Conservation (phyloP, 2,888 invertebrate genomes). For the Leptopilina myrica region DNA sequence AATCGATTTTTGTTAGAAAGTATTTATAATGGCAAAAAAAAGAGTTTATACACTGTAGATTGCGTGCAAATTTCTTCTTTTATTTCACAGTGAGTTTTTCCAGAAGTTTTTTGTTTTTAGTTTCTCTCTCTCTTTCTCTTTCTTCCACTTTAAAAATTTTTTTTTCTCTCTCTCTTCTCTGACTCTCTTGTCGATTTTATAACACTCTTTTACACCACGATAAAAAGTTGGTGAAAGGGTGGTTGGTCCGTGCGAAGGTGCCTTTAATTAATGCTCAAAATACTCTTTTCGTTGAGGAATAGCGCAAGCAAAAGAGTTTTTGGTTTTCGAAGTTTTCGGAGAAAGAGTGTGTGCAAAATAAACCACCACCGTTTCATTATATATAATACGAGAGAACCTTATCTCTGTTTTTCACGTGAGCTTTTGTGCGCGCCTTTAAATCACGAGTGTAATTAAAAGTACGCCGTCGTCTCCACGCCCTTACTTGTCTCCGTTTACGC, state of each 20-base stretch:
- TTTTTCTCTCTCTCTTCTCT: too few relatives aligned
- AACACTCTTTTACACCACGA: conserved; percentile 2
- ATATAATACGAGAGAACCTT: conserved; percentile 23
- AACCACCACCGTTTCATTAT: not conserved
- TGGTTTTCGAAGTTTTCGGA: conserved; percentile 26
- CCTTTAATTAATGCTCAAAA: conserved; percentile 49
- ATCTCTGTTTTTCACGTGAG: conserved; percentile 49
- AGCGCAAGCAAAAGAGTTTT: conserved; percentile 3
- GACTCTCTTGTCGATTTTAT: too few relatives aligned
- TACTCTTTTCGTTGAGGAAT: conserved; percentile 32
- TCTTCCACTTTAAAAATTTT: too few relatives aligned
- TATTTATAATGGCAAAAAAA: not conserved
- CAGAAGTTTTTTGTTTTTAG: too few relatives aligned
- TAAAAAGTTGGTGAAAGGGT: conserved; percentile 51
- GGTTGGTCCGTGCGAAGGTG: conserved; percentile 17
- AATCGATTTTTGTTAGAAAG: not conserved
- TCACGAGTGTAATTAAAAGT: conserved; percentile 71
- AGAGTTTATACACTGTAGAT: too few relatives aligned
- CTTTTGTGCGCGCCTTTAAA: conserved; percentile 49
- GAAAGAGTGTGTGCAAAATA: not conserved
- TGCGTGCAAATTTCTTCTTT: too few relatives aligned
- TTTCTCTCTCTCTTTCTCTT: too few relatives aligned
- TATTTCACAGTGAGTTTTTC: too few relatives aligned
- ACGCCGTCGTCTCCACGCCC: conserved; percentile 60
- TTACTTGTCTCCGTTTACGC: conserved; percentile 44